A percentile compares a stretch with the other conserved stretches of the same genome.
phyloP scores from a whole-genome alignment of 2,113 vertebrate genomes.

The Gallinago jamesoni region DNA sequence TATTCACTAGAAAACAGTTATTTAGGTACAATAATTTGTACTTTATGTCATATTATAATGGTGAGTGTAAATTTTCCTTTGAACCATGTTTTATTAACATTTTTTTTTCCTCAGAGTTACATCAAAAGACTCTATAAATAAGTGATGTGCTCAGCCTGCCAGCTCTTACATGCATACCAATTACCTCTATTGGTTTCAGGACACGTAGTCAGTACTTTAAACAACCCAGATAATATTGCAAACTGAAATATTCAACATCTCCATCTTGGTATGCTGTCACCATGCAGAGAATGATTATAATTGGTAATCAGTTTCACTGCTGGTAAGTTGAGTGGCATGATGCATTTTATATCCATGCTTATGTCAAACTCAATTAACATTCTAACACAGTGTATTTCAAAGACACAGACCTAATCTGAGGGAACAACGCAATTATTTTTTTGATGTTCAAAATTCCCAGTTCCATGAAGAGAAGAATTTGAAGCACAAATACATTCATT shows the following conservation, averaged over 20 bases:
- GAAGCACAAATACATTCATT: constrained; percentile 56
- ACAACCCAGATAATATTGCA: constrained; percentile 83
- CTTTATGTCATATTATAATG: constrained; percentile 77
- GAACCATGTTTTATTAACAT: constrained; percentile 83
- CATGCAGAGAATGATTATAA: constrained; percentile 81
- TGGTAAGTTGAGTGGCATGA: constrained; percentile 77
- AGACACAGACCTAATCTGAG: constrained; percentile 72
- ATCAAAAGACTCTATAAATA: constrained; percentile 86
- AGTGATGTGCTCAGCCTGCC: constrained; percentile 80
- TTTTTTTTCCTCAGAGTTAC: constrained; percentile 73
- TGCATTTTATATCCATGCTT: constrained; percentile 81
- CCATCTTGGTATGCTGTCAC: constrained; percentile 81
- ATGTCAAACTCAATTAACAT: constrained; percentile 86
- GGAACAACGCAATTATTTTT: constrained; percentile 72
- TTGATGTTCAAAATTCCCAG: constrained; percentile 59
- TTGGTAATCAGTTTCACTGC: constrained; percentile 84
- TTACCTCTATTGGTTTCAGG: constrained; percentile 82
- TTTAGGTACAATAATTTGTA: constrained; percentile 80
- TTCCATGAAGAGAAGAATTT: constrained; percentile 38
- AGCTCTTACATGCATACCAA: constrained; percentile 84
- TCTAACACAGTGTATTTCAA: constrained; percentile 75
- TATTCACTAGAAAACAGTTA: constrained; percentile 74
- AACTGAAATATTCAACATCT: constrained; percentile 85
- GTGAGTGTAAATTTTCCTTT: constrained; percentile 81
- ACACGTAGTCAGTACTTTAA: constrained; percentile 85